phyloP scores from a whole-genome alignment of 1,140 invertebrate species.

The Propsilocerus akamusi region DNA sequence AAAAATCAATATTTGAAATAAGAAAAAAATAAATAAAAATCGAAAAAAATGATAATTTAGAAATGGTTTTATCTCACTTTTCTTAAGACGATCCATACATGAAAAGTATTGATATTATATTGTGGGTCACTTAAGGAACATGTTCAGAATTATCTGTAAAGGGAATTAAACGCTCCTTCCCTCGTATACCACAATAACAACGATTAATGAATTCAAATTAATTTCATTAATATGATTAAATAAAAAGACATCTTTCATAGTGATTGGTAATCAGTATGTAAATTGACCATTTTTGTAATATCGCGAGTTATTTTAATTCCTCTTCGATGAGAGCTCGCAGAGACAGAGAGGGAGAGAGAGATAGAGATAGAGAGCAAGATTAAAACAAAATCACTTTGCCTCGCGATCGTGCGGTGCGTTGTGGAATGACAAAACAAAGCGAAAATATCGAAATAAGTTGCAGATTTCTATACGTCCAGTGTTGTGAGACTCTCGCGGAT shows the following conservation, averaged over 20 bases:
- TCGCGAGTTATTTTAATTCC: too few relatives aligned
- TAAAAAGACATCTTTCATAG: neutral
- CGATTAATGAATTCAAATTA: neutral
- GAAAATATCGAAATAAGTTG: too few relatives aligned
- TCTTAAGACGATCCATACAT: neutral
- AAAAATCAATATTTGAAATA: neutral
- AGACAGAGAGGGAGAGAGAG: too few relatives aligned
- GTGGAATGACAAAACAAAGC: too few relatives aligned
- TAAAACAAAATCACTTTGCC: too few relatives aligned
- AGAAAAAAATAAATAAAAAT: neutral
- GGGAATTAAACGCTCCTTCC: too few relatives aligned
- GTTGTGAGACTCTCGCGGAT: too few relatives aligned
- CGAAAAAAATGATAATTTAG: neutral
- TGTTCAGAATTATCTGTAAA: too few relatives aligned
- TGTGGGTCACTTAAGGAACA: conserved; percentile 2
- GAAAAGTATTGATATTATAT: neutral
- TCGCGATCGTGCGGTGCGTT: too few relatives aligned
- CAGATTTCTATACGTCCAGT: too few relatives aligned
- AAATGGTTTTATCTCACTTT: neutral
- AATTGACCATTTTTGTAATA: neutral
- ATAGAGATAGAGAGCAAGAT: too few relatives aligned
- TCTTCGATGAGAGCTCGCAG: too few relatives aligned
- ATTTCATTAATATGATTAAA: conserved; percentile 1
- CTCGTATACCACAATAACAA: neutral
- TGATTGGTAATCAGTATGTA: conserved; percentile 4